phyloP scores from a whole-genome alignment of 2,113 vertebrate species.

The Morone chrysops region DNA sequence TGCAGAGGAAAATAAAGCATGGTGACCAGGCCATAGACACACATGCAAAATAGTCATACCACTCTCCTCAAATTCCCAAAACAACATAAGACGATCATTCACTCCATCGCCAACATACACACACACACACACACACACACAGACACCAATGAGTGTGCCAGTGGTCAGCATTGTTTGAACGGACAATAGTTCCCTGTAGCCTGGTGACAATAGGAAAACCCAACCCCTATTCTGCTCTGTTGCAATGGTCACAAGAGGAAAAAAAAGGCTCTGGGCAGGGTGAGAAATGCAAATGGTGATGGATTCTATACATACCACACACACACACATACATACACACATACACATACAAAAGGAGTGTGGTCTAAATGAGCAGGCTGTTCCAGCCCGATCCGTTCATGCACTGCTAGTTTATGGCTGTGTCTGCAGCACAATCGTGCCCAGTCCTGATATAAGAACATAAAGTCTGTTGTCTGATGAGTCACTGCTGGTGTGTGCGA shows the following conservation, averaged over 20 bases:
- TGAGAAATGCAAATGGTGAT: conserved; percentile 75
- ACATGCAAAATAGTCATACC: conserved; percentile 41
- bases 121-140: conserved; percentile 39
- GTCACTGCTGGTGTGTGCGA: conserved; percentile 53
- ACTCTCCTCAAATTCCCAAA: conserved; percentile 60
- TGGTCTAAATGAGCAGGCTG: conserved; percentile 58
- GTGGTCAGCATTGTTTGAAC: conserved; percentile 78
- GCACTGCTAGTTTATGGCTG: conserved; percentile 55
- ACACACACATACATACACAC: conserved; percentile 27
- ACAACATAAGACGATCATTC: conserved; percentile 60
- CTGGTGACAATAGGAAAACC: conserved; percentile 75
- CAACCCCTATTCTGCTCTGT: conserved; percentile 73
- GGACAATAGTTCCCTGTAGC: conserved; percentile 82
- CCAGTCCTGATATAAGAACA: conserved; percentile 34
- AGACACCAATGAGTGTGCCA: conserved; percentile 73
- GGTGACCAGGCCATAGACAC: conserved; percentile 12
- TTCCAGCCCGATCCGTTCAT: conserved; percentile 60
- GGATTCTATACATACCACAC: conserved; percentile 72
- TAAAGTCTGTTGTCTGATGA: conserved; percentile 49
- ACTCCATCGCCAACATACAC: conserved; percentile 29
- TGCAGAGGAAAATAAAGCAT: conserved; percentile 62
- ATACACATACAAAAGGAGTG: conserved; percentile 34
- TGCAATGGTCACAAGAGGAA: conserved; percentile 49
- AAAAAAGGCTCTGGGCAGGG: conserved; percentile 45
- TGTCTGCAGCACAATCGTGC: conserved; percentile 53